phyloP scores from a whole-genome alignment of 2,113 vertebrate genomes.

The Athene noctua region DNA sequence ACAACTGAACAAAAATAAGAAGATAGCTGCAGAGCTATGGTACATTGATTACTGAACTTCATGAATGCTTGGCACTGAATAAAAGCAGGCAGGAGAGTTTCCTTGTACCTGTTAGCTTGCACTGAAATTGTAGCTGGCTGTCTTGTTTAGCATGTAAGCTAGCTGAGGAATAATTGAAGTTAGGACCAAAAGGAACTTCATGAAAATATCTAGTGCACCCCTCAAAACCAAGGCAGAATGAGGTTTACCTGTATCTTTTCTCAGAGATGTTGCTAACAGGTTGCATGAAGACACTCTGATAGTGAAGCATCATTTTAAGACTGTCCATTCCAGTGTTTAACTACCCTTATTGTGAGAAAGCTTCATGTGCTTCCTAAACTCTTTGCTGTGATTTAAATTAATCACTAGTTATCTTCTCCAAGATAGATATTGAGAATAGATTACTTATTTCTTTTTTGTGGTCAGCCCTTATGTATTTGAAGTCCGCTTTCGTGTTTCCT shows the following conservation, averaged over 20 bases:
- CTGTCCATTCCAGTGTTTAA: not conserved
- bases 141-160: not conserved
- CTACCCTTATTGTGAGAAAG: not conserved
- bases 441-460: not conserved
- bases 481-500: constrained; percentile 29
- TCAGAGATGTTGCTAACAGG: not conserved
- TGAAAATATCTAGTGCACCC: not conserved
- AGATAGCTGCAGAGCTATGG: not conserved
- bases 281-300: not conserved
- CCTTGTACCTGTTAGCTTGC: not conserved
- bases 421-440: not conserved
- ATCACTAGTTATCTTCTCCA: not conserved
- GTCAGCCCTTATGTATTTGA: not conserved
- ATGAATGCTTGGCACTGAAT: not conserved
- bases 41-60: not conserved
- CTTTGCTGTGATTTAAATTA: not conserved
- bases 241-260: not conserved
- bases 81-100: not conserved
- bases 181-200: not conserved
- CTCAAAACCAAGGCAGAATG: not conserved
- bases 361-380: not conserved
- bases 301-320: not conserved
- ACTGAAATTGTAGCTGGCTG: not conserved
- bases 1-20: not conserved
- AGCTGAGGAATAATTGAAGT: not conserved